Evolutionary conservation across 2,113 vertebrate species (phyloP).

Genomic region (Tiliqua scincoides): DNA sequence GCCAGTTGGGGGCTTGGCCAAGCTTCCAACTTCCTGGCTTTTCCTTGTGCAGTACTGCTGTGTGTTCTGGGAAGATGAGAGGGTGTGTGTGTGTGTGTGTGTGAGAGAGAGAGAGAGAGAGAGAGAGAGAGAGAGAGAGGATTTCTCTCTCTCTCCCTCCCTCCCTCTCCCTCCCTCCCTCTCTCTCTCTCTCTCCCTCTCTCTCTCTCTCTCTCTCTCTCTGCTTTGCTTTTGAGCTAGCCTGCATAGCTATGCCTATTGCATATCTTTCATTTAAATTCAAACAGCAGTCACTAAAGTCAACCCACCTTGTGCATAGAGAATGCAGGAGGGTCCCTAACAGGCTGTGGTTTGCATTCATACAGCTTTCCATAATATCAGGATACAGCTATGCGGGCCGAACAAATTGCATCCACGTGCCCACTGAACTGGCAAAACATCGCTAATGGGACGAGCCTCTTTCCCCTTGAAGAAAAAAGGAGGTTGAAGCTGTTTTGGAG

Average conservation of each 20-base stretch:
- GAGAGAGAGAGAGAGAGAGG: too few species aligned
- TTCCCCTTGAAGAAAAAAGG: background rate
- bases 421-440: conserved; percentile 8
- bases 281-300: background rate
- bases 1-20: too few species aligned
- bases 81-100: background rate
- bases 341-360: background rate
- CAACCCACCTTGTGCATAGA: background rate
- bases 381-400: background rate
- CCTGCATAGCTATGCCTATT: background rate
- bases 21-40: background rate
- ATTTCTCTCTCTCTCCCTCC: too few species aligned
- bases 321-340: background rate
- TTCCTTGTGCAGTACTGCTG: too few species aligned
- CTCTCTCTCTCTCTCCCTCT: too few species aligned
- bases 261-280: conserved; percentile 1
- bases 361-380: background rate
- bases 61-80: too few species aligned
- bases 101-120: too few species aligned
- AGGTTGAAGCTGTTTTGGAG: background rate
- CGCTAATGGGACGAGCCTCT: background rate
- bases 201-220: too few species aligned
- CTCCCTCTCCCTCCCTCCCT: too few species aligned
- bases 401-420: background rate
- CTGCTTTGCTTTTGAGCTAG: background rate